Conservation (phyloP, 2,888 invertebrate species). For the Darwinula stevensoni region DNA sequence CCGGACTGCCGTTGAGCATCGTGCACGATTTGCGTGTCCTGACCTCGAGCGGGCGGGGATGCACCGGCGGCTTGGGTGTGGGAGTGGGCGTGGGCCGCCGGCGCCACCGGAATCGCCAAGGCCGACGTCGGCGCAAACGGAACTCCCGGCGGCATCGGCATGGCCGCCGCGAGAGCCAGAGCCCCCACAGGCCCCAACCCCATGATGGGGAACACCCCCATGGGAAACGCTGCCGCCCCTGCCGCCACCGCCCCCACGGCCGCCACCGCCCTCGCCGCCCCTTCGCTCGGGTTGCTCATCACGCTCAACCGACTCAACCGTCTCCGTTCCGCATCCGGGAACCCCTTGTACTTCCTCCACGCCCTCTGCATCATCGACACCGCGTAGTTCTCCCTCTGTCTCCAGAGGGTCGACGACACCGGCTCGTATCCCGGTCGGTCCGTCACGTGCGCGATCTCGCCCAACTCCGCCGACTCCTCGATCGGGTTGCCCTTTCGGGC, state of each 20-base stretch:
- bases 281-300: conserved; percentile 7
- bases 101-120: conserved; percentile 8
- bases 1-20: conserved; percentile 31
- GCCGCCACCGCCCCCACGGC: conserved; percentile 15
- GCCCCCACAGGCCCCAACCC: too few species aligned
- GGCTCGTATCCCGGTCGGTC: conserved; percentile 37
- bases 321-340: conserved; percentile 22
- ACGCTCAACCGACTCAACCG: too few species aligned
- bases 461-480: conserved; percentile 62
- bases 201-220: not conserved
- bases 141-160: conserved; percentile 7
- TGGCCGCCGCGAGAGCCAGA: too few species aligned
- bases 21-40: not conserved
- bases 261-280: conserved; percentile 10
- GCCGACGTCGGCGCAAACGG: conserved; percentile 13
- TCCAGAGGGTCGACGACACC: conserved; percentile 74
- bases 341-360: conserved; percentile 49
- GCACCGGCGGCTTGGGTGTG: too few species aligned
- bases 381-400: conserved; percentile 88
- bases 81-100: conserved; percentile 8
- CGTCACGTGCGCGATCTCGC: conserved; percentile 31
- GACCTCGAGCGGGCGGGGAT: not conserved
- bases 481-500: conserved; percentile 81
- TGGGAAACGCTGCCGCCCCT: conserved; percentile 17
- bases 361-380: conserved; percentile 81